phyloP scores from a whole-genome alignment of 2,888 invertebrate species.

The Leucophenga maculata region DNA sequence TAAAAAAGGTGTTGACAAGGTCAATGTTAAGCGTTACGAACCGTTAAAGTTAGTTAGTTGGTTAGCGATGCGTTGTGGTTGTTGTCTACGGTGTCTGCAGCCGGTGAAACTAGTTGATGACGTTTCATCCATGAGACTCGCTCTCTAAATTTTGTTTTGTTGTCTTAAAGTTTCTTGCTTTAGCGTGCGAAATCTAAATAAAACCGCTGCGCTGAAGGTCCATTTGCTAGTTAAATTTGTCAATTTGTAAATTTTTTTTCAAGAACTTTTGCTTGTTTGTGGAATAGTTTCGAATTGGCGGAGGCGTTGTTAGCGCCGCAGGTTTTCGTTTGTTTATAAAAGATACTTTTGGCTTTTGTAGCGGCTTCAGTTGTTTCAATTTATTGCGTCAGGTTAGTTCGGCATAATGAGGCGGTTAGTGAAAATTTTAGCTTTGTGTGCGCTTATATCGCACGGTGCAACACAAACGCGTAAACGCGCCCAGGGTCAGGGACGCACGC shows the following conservation, averaged over 20 bases:
- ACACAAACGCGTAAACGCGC: constrained; percentile 32
- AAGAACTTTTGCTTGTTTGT: constrained; percentile 43
- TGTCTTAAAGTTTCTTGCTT: too few relatives aligned
- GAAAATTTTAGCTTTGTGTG: not conserved
- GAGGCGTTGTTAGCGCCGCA: constrained; percentile 31
- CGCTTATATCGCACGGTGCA: too few relatives aligned
- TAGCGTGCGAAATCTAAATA: not conserved
- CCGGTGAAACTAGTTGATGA: constrained; percentile 33
- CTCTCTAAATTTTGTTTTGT: too few relatives aligned
- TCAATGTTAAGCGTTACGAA: constrained; percentile 49
- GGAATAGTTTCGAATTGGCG: constrained; percentile 10
- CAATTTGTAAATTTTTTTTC: constrained; percentile 39
- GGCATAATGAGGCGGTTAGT: not conserved
- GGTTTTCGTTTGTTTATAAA: constrained; percentile 46
- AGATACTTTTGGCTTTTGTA: constrained; percentile 36
- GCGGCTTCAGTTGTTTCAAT: constrained; percentile 44
- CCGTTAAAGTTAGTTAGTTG: not conserved
- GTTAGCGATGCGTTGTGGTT: not conserved
- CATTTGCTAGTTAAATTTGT: constrained; percentile 50
- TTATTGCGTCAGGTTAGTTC: constrained; percentile 29
- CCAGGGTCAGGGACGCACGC: constrained; percentile 50
- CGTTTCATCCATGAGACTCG: not conserved
- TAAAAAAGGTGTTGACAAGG: constrained; percentile 46
- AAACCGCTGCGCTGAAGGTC: constrained; percentile 49
- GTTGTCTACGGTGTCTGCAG: not conserved